phyloP scores from a whole-genome alignment of 2,888 invertebrate genomes.

The Metopia argyrocephala region DNA sequence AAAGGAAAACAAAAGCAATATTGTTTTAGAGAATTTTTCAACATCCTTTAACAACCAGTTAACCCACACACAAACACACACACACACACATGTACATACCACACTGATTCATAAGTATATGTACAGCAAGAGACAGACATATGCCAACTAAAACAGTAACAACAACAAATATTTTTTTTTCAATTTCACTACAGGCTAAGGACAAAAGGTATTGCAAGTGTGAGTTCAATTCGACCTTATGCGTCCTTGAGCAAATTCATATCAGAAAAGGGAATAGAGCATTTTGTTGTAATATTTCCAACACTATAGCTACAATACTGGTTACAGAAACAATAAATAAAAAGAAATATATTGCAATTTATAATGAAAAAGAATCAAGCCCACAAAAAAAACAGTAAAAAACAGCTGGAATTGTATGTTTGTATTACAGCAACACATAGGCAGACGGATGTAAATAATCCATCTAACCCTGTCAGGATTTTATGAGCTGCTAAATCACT shows the following conservation, averaged over 20 bases:
- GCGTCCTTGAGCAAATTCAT: conserved; percentile 53
- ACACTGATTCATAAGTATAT: not conserved
- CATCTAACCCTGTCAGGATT: too few species aligned
- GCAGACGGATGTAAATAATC: too few species aligned
- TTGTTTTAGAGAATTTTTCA: not conserved
- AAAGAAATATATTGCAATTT: too few species aligned
- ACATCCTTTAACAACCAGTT: conserved; percentile 12
- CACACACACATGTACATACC: not conserved
- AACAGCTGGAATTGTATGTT: too few species aligned
- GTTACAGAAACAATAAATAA: too few species aligned
- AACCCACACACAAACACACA: conserved; percentile 1
- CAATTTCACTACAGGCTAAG: conserved; percentile 18
- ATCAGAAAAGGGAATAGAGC: not conserved
- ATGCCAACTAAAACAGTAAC: not conserved
- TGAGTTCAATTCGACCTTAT: conserved; percentile 57
- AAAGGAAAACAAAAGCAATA: not conserved
- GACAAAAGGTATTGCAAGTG: too few species aligned
- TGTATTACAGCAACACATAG: too few species aligned
- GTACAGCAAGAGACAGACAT: not conserved
- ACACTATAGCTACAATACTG: too few species aligned
- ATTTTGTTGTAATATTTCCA: not conserved
- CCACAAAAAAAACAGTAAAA: too few species aligned
- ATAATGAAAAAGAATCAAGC: too few species aligned
- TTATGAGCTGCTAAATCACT: too few species aligned
- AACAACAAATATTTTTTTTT: conserved; percentile 32